These are phyloP conservation scores for Cynocephalus volans DNA, from an alignment of 2,113 vertebrate genomes.

Conservation along the genomic window DNA sequence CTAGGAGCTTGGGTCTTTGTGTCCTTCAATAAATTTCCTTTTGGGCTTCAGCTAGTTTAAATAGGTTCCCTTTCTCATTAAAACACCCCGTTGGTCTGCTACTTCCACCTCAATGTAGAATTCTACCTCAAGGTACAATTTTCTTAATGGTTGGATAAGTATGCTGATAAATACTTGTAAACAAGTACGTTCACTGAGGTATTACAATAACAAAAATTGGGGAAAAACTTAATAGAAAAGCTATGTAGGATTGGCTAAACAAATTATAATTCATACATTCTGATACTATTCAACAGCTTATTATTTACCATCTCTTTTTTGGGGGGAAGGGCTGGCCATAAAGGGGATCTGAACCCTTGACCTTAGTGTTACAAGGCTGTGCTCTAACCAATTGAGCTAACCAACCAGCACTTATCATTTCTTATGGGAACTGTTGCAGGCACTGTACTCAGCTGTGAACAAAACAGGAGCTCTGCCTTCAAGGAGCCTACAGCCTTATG, in stretches of 20 bases:
- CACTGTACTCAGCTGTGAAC: not conserved
- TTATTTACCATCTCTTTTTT: not conserved
- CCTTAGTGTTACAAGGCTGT: too few species aligned
- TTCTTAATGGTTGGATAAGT: not conserved
- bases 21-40: not conserved
- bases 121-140: not conserved
- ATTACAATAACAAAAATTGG: not conserved
- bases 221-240: not conserved
- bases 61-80: not conserved
- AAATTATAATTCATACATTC: not conserved
- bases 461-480: not conserved
- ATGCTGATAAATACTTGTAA: not conserved
- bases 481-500: not conserved
- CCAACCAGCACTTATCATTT: too few species aligned
- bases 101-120: not conserved
- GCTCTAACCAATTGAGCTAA: too few species aligned
- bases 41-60: not conserved
- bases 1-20: not conserved
- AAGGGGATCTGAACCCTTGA: too few species aligned
- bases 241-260: not conserved
- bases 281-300: not conserved
- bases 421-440: not conserved
- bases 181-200: not conserved
- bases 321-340: too few species aligned
- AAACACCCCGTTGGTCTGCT: not conserved